Base-by-base conservation (phyloP, 2,113 vertebrate genomes). In the Barnardius zonarius region DNA sequence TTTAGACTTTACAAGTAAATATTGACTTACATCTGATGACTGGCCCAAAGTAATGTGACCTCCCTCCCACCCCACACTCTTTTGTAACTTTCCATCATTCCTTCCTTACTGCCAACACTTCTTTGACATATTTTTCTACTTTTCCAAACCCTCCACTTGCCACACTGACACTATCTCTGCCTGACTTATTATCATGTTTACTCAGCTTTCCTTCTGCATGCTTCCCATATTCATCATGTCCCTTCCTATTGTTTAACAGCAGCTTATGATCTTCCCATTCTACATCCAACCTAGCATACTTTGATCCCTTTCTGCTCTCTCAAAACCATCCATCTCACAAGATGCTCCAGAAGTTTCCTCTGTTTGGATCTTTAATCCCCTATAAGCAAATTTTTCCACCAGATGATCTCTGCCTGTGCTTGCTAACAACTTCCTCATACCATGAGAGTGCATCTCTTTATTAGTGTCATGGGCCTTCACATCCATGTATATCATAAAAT, bases 1-100 rank as follows among this genome's bases (percentile, higher is more conserved):
- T 94, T 66, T 92, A 69, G 33, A 78, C 37, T 88, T 93, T 69
- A 75, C 70, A 94, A 86, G 39, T 75, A 92, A 94, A 83, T 90
- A 95, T 62, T 5, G 3, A 91, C 59, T 85, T 51, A 66, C 6
- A 73, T 66, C 62, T 91, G 84, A 93, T 87, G 62, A 86, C 30
- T 66, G 69, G 85, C 59, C 48, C 33, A 86, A 93, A 70, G 27
- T 52, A 83, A 16, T 17, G 20, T 64, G 80, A 94, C 59, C 70
- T 75, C 9, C 16, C 37, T 88, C 20, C 37, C 15, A 24, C 35
- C 9, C 17, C 52, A 49, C 8, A 41, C 22, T 33, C 13, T 86
- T 90, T 39, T 41, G 7, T 52, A 78, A 15, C 31, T 69, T 17
- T 88, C 76, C 66, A 68, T 79, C 83, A 84, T 41, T 49, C 19